phyloP scores from a whole-genome alignment of 2,888 invertebrate species.

The Parnassius smintheus region DNA sequence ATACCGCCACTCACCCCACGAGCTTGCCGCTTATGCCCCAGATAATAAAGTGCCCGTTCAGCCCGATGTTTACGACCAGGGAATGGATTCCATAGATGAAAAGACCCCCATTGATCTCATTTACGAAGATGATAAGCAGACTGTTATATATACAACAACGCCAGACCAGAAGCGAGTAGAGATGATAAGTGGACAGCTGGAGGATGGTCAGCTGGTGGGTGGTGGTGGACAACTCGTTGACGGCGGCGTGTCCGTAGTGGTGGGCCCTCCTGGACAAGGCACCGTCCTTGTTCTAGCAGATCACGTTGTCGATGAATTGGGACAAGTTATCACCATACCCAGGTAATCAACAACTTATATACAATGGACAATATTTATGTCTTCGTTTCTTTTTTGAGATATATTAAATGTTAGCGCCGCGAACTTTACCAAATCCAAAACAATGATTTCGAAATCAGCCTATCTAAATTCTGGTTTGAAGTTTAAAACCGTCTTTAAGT shows the following conservation, averaged over 20 bases:
- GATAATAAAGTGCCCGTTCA: slow-evolving; percentile 82
- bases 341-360: slow-evolving; percentile 67
- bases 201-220: slow-evolving; percentile 79
- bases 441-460: slow-evolving; percentile 16
- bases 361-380: not conserved
- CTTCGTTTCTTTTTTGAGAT: not conserved
- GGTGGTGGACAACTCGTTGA: slow-evolving; percentile 74
- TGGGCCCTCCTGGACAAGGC: slow-evolving; percentile 71
- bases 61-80: slow-evolving; percentile 74
- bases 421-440: slow-evolving; percentile 7
- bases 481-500: slow-evolving; percentile 18
- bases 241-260: slow-evolving; percentile 77
- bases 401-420: not conserved
- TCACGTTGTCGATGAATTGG: slow-evolving; percentile 86
- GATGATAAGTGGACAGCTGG: slow-evolving; percentile 86
- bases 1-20: slow-evolving; percentile 80
- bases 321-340: slow-evolving; percentile 84
- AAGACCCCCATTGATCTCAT: slow-evolving; percentile 90
- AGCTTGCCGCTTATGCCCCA: slow-evolving; percentile 74
- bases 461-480: slow-evolving; percentile 5
- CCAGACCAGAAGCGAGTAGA: slow-evolving; percentile 91
- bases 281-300: slow-evolving; percentile 88
- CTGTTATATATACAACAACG: slow-evolving; percentile 90
- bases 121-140: slow-evolving; percentile 92
- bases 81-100: slow-evolving; percentile 81